Evolutionary conservation across 2,888 invertebrate species (phyloP).

Genomic region (Exocentrus adspersus): DNA sequence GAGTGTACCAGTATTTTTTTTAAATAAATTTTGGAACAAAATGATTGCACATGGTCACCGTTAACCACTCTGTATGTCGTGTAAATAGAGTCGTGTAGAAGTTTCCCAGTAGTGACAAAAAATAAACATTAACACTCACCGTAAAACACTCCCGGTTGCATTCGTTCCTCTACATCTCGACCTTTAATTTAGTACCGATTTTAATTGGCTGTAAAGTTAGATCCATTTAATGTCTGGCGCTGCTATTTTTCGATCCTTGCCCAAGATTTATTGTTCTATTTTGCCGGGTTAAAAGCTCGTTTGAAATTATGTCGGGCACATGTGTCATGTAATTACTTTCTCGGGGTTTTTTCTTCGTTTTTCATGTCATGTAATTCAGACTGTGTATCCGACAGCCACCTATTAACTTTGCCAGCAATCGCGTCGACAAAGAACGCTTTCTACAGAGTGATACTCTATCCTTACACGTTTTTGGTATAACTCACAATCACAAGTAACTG

Average conservation of each 20-base stretch:
- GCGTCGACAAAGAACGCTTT: conserved; percentile 34
- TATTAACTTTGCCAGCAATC: conserved; percentile 49
- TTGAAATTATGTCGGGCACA: conserved; percentile 49
- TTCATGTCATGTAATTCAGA: conserved; percentile 46
- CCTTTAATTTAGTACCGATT: conserved; percentile 42
- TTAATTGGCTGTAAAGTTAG: conserved; percentile 45
- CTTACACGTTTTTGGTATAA: too few relatives aligned
- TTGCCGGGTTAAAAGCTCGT: conserved; percentile 38
- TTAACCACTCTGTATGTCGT: too few relatives aligned
- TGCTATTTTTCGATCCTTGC: conserved; percentile 35
- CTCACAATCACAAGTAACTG: too few relatives aligned
- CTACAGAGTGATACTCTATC: not conserved
- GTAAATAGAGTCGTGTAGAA: not conserved
- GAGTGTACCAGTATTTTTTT: too few relatives aligned
- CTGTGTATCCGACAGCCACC: conserved; percentile 50
- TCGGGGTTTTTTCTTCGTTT: conserved; percentile 32
- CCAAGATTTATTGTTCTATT: conserved; percentile 39
- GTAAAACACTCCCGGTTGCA: not conserved
- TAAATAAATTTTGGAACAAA: too few relatives aligned
- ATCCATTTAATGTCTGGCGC: conserved; percentile 25
- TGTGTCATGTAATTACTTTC: conserved; percentile 51
- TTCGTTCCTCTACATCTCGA: not conserved
- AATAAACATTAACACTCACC: not conserved
- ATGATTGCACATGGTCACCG: too few relatives aligned
- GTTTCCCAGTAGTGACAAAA: not conserved